Evolutionary conservation across 2,113 vertebrate species (phyloP), one percentile per base, ranked within the genome.

Genomic region (Coryphaenoides rupestris): DNA sequence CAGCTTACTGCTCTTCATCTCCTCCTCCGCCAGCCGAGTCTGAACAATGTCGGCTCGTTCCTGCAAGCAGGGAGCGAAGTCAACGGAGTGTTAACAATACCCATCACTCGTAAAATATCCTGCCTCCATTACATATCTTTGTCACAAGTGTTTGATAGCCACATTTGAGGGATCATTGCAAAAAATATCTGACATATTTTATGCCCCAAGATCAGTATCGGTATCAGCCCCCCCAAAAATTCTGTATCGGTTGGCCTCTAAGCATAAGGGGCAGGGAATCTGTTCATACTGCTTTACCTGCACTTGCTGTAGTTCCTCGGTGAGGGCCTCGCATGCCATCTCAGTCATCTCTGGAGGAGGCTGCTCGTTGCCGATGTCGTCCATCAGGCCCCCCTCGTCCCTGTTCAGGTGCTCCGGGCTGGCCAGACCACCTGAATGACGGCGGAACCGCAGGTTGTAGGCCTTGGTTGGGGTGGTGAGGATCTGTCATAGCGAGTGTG

Each of bases 391-490:
- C n/a, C n/a, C n/a, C 1, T 52, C 45, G 57, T 40, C 33, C 13
- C 76, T 62, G 9, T 78, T 91, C 19, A 87, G 67, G 63, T 87
- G 72, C 7, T 95, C 94, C 0, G 94, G 93, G 71, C 94, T 98
- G 15, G 90, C 76, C 47, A 92, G 90, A 0, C n/a, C n/a, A n/a
- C n/a, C n/a, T 90, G 83, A 12, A 60, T 92, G 77, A n/a, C 0
- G 92, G n/a, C 33, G 88, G 89, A 91, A 92, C 5, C 93, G 85
- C 40, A 94, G 82, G 70, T 94, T 93, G 78, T 93, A 94, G 0
- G 88, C 78, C 82, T 93, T 96, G 6, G 94, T 95, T 55, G 96
- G 96, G 0, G 96, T 98, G 4, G 93, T 93, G 75, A 99, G 92
- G 69, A 79, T 96, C 96, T 99, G 79, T n/a, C n/a, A n/a, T 16